phyloP scores from a whole-genome alignment of 2,113 vertebrate species.

The Meriones unguiculatus region DNA sequence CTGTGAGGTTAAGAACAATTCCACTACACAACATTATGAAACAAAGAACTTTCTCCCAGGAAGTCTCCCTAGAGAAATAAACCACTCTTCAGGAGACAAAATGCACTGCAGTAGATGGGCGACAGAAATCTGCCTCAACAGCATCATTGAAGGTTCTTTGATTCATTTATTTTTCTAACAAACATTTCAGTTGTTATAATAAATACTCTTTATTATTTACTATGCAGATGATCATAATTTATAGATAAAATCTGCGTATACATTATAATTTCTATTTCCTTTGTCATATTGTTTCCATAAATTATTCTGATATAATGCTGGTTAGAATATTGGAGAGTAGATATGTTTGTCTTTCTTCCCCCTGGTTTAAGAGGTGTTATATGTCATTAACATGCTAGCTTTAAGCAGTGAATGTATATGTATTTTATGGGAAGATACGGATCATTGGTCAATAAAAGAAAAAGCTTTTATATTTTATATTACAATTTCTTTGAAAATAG shows the following conservation, averaged over 20 bases:
- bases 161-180: neutral
- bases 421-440: neutral
- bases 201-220: neutral
- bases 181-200: neutral
- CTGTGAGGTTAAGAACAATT: neutral
- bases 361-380: neutral
- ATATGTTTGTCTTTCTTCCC: neutral
- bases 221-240: neutral
- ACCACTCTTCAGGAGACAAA: no score
- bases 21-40: neutral
- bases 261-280: neutral
- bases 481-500: neutral
- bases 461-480: neutral
- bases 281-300: neutral
- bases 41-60: neutral
- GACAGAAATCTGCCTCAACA: neutral
- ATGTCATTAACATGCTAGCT: neutral
- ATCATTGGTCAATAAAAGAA: neutral
- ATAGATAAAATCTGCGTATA: neutral
- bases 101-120: no score
- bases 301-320: neutral
- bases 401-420: neutral
- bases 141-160: neutral
- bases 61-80: neutral
- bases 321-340: slow-evolving; percentile 4